Evolutionary conservation across 2,797 vertebrate genomes (phyloP).

Genomic region (Allobates femoralis): DNA sequence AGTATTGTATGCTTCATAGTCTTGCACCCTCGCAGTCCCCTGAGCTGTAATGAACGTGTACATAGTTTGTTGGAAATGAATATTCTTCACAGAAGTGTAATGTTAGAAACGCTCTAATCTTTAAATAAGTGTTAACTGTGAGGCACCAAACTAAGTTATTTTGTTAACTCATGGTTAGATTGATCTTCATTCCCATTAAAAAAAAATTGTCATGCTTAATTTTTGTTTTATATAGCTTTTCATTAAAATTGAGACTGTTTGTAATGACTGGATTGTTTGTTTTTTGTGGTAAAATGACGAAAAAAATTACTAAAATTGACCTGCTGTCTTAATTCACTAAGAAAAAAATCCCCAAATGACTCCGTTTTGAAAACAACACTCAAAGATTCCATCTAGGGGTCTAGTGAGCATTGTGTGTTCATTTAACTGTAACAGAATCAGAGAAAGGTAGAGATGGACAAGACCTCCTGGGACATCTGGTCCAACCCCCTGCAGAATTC

Average conservation of each 20-base stretch:
- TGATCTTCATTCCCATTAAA: slow-evolving; percentile 41
- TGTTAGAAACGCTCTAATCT: slow-evolving; percentile 30
- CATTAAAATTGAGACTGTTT: slow-evolving; percentile 41
- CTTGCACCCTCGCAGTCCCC: slow-evolving; percentile 24
- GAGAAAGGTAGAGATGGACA: no score
- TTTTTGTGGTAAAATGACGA: no score
- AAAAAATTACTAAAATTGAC: no score
- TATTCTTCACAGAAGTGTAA: background rate
- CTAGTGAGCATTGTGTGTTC: no score
- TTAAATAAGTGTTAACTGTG: slow-evolving; percentile 19
- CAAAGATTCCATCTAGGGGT: no score
- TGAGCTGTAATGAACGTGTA: slow-evolving; percentile 19
- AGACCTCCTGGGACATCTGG: no score
- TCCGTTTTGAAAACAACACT: no score
- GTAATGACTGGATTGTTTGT: slow-evolving; percentile 17
- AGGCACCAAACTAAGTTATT: slow-evolving; percentile 38
- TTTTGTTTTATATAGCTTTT: slow-evolving; percentile 51
- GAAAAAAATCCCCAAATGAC: no score
- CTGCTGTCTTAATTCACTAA: no score
- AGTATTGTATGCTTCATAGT: slow-evolving; percentile 38
- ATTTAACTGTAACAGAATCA: no score
- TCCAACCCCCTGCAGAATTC: no score
- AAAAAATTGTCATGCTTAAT: slow-evolving; percentile 35
- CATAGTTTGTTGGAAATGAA: background rate
- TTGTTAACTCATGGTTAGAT: slow-evolving; percentile 32